phyloP scores from a whole-genome alignment of 2,113 vertebrate species.

The Pedionomus torquatus region DNA sequence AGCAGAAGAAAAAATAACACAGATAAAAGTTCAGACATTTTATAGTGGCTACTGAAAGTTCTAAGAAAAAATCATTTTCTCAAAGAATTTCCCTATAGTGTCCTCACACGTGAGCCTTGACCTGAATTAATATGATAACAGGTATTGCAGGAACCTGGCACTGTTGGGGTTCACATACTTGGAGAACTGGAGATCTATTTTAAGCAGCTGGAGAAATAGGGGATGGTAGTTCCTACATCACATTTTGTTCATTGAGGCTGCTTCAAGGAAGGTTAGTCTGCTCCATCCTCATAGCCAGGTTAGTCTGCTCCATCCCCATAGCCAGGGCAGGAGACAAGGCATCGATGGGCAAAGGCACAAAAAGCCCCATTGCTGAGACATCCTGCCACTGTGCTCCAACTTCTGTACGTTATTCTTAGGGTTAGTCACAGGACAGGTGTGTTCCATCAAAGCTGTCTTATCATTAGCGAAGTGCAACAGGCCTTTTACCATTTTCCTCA shows the following conservation, averaged over 20 bases:
- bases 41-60: slow-evolving; percentile 32
- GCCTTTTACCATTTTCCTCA: neutral
- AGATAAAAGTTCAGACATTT: slow-evolving; percentile 37
- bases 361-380: neutral
- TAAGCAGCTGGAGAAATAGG: neutral
- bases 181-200: neutral
- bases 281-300: neutral
- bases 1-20: neutral
- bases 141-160: neutral
- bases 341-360: neutral
- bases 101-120: neutral
- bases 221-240: neutral
- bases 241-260: neutral
- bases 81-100: neutral
- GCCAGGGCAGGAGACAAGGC: neutral
- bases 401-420: neutral
- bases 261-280: neutral
- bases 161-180: neutral
- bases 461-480: neutral
- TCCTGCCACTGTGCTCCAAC: neutral
- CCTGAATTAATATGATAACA: neutral
- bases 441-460: neutral
- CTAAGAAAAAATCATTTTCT: slow-evolving; percentile 8
- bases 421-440: neutral
- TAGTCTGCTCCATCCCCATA: neutral